Base-by-base conservation (phyloP, 2,888 invertebrate species). In the Rhodophaea formosa region DNA sequence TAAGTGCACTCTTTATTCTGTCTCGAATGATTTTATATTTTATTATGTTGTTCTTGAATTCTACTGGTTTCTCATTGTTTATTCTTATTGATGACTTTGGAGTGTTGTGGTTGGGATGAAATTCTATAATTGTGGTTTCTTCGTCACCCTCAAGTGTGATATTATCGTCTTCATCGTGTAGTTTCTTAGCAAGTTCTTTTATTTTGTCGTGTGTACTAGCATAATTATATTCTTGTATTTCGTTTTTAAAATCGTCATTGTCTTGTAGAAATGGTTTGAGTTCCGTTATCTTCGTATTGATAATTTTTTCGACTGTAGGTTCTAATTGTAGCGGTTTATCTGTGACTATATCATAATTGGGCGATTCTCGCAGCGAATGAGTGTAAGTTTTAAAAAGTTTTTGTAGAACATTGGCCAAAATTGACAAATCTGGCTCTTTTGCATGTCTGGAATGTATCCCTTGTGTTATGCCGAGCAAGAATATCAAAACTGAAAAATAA, bases 61-160 rank as follows among this genome's bases (percentile, higher is more conserved):
- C 15, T 5, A 67, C 63, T 6, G 51, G 17, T 7, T 53, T 49
- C 10, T 15, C 0, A 46, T 56, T 35, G 17, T 55, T 56, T 53
- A 54, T 30, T 49, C 59, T 58, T 0, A 60, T n/a, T 12, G 12
- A n/a, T 49, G 35, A 45, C 8, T 52, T 30, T n/a, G 46, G 14
- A 1, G 15, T 35, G 43, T 29, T 15, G 29, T 49, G 16, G 56
- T 66, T 68, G 0, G 79, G 75, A 56, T 70, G 7, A 14, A 81
- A 75, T 68, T 86, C 84, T 64, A 86, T 66, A 12, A 84, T 79
- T 6, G 78, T 80, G 0, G 84, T 83, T 52, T 86, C 80, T 1
- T 76, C 75, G 8, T 68, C 68, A 0, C 71, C 73, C 56, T 74
- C 67, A 32, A 77, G 53, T 1, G 68, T 68, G 32, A 73, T 10